These are phyloP conservation scores for Dipus sagitta DNA, from an alignment of 2,797 vertebrate genomes.

Conservation along the genomic window DNA sequence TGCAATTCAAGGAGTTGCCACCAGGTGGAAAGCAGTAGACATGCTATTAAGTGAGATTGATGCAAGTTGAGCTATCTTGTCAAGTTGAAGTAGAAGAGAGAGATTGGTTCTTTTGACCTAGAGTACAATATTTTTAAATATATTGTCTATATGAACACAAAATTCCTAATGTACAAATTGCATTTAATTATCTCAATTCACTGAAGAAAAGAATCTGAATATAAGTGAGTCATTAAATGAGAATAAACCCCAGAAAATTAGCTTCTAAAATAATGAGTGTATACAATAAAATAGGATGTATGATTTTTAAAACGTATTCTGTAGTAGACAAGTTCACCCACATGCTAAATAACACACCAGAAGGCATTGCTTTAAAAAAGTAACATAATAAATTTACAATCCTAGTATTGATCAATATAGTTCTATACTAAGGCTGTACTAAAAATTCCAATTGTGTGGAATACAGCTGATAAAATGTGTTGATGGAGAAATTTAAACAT, in stretches of 20 bases:
- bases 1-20: conserved; percentile 9
- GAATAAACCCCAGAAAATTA: not conserved
- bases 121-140: conserved; percentile 1
- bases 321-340: not conserved
- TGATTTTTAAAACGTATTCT: conserved; percentile 3
- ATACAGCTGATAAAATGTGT: not conserved
- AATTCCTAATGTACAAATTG: not conserved
- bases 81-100: not conserved
- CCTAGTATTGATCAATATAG: not conserved
- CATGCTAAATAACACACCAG: not conserved
- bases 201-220: conserved; percentile 18
- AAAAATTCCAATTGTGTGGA: not conserved
- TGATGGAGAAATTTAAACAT: not conserved
- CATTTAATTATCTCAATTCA: not conserved
- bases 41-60: not conserved
- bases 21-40: not conserved
- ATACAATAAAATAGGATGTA: not conserved
- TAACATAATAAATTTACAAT: not conserved
- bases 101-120: not conserved
- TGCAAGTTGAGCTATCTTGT: not conserved
- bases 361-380: conserved; percentile 4
- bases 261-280: not conserved
- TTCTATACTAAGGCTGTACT: not conserved
- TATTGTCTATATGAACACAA: not conserved
- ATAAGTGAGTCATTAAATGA: not conserved